Evolutionary conservation across 2,888 invertebrate species (phyloP).

Genomic region (Hypercompe scribonia): DNA sequence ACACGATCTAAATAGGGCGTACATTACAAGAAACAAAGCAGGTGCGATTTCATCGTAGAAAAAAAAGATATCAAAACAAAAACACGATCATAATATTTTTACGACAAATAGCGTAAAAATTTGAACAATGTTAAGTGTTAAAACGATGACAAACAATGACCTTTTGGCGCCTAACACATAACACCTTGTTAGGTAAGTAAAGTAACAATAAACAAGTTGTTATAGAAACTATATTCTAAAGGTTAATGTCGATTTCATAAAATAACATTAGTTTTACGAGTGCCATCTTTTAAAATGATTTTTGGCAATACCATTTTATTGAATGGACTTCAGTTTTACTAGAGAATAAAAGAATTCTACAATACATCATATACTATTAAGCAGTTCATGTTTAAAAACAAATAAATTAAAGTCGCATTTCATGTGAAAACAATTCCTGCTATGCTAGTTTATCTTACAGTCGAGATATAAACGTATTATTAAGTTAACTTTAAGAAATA

Average conservation of each 20-base stretch:
- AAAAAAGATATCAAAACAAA: not conserved
- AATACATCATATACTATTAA: not conserved
- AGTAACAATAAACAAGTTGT: constrained; percentile 1
- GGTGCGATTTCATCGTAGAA: not conserved
- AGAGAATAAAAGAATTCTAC: not conserved
- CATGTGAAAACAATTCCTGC: no score
- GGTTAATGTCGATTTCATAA: constrained; percentile 26
- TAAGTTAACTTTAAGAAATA: not conserved
- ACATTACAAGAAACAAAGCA: no score
- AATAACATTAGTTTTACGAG: constrained; percentile 27
- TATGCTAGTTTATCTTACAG: not conserved
- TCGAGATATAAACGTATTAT: not conserved
- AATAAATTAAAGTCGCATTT: not conserved
- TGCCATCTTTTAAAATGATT: constrained; percentile 3
- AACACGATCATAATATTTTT: not conserved
- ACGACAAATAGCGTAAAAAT: not conserved
- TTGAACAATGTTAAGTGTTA: not conserved
- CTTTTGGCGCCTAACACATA: constrained; percentile 7
- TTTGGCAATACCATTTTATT: not conserved
- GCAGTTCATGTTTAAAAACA: not conserved
- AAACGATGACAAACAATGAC: not conserved
- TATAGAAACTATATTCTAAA: constrained; percentile 22
- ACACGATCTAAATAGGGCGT: no score
- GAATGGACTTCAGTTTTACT: not conserved
- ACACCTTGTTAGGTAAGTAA: constrained; percentile 20